These are phyloP conservation scores for Procambarus virginalis DNA, from an alignment of 1,140 invertebrate genomes.

Conservation along the genomic window DNA sequence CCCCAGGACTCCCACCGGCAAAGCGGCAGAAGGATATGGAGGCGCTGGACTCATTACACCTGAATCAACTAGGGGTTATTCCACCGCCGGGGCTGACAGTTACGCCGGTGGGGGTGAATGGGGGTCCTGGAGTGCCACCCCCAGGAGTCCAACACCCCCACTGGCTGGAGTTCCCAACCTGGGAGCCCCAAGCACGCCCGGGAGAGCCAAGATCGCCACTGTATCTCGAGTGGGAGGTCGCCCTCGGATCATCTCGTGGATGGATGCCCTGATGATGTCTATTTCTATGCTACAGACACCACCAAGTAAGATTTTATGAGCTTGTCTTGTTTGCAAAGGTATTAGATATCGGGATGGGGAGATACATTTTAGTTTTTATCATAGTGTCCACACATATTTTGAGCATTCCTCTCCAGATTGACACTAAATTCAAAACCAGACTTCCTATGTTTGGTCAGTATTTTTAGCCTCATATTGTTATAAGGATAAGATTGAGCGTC, in stretches of 20 bases:
- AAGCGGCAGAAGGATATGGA: slow-evolving; percentile 73
- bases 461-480: too few species aligned
- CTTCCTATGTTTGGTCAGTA: too few species aligned
- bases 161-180: slow-evolving; percentile 77
- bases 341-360: too few species aligned
- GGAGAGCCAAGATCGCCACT: slow-evolving; percentile 82
- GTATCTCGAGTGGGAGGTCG: slow-evolving; percentile 79
- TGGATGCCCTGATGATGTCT: slow-evolving; percentile 97
- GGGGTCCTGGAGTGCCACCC: slow-evolving; percentile 46
- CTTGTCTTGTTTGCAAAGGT: too few species aligned
- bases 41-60: slow-evolving; percentile 70
- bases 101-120: slow-evolving; percentile 69
- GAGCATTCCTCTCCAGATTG: too few species aligned
- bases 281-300: slow-evolving; percentile 91
- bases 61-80: slow-evolving; percentile 68
- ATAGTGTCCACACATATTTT: too few species aligned
- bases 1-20: slow-evolving; percentile 72
- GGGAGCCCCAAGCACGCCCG: slow-evolving; percentile 70
- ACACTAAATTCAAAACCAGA: too few species aligned
- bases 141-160: slow-evolving; percentile 36
- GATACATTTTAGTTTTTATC: too few species aligned
- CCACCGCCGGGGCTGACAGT: slow-evolving; percentile 73
- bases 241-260: slow-evolving; percentile 96
- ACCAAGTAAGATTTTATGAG: slow-evolving; percentile 82
- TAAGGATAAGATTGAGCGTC: too few species aligned